Base-by-base conservation (phyloP, 1,140 invertebrate genomes). In the Dreissena rostriformis region DNA sequence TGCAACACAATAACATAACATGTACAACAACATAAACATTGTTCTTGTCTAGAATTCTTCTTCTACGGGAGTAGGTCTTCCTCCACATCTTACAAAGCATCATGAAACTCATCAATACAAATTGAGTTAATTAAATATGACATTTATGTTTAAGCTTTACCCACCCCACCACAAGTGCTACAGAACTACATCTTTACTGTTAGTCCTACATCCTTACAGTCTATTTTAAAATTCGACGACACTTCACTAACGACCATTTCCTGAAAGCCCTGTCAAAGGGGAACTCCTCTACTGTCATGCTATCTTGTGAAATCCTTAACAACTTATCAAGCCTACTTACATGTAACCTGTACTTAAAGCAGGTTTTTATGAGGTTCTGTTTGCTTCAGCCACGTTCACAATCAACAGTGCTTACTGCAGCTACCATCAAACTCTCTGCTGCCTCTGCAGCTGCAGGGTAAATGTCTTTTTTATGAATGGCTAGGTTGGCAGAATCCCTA, bases 281-380 rank as follows among this genome's bases (percentile, higher is more conserved):
- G 39, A 76, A 66, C 28, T 63, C 8, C 11, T 14, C 57, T 49
- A 76, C 26, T n/a, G 63, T 57, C 66, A 19, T 24, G 7, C 26
- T 57, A 49, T 76, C 74, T 65, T 65, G 12, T 26, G 74, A 65
- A 24, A 76, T 76, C 61, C 61, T 63, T 29, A 66, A 39, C 19
- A 76, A 39, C 61, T 57, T 76, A 39, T 76, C 74, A 17, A 76
- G 51, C 19, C 7, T 28, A 24, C 11, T 14, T 5, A 65, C 74
- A 51, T 55, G 6, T 61, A 77, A 6, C 22, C 61, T 77, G 28
- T 57, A 49, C 14, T 26, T 8, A 19, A 79, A 28, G 55, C 76
- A 79, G 11, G 67, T 81, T n/a, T 81, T 81, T 22, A 81, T 63
- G 1, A 81, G 57, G 22, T 81, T 81, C 68, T 81, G 67, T 26